phyloP scores from a whole-genome alignment of 2,888 invertebrate species.

The Agelastica alni region DNA sequence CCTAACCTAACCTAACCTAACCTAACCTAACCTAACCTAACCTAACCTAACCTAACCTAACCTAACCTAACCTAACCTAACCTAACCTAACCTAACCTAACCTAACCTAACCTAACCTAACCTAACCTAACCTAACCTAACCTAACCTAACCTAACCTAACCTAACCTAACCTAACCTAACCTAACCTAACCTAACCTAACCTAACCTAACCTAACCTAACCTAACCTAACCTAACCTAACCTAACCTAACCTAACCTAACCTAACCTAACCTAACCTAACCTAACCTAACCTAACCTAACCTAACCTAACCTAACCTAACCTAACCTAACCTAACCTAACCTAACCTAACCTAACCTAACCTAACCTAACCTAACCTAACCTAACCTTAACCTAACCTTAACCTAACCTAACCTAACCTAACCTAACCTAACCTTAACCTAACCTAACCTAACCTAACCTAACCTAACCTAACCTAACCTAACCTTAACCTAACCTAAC shows the following conservation, averaged over 20 bases:
- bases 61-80: too few relatives aligned
- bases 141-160: too few relatives aligned
- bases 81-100: too few relatives aligned
- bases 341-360: too few relatives aligned
- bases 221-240: background rate
- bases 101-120: too few relatives aligned
- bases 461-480: constrained; percentile 8
- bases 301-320: background rate
- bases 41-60: too few relatives aligned
- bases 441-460: constrained; percentile 7
- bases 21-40: too few relatives aligned
- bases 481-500: constrained; percentile 8
- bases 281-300: background rate
- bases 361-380: background rate
- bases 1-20: too few relatives aligned
- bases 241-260: background rate
- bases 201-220: background rate
- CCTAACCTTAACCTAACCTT: constrained; percentile 2
- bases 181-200: background rate
- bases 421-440: background rate
- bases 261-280: background rate
- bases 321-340: background rate
- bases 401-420: background rate
- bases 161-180: background rate
- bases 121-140: too few relatives aligned